Conservation (phyloP, 2,797 vertebrate species). For the Rousettus madagascariensis region DNA sequence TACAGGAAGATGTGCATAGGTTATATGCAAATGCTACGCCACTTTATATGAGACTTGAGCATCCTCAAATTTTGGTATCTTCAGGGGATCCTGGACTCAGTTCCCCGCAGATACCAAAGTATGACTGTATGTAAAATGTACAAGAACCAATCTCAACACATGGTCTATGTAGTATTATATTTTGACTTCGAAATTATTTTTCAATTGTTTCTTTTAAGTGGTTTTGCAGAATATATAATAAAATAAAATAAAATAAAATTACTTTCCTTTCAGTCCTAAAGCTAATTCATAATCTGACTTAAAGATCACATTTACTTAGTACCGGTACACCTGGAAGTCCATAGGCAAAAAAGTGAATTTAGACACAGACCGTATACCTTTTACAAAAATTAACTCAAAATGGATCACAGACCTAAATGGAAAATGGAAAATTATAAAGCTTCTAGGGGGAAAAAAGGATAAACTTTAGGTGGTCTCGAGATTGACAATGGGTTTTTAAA, state of each 20-base stretch:
- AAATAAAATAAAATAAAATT: constrained; percentile 9
- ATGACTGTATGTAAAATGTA: neutral
- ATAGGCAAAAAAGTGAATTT: neutral
- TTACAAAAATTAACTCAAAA: neutral
- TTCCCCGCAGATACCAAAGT: no score
- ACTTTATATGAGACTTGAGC: no score
- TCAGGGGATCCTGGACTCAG: no score
- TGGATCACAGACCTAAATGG: neutral
- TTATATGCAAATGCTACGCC: no score
- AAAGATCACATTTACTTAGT: constrained; percentile 1
- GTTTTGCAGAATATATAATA: neutral
- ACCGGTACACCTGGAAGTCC: neutral
- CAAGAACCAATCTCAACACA: neutral
- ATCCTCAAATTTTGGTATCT: no score
- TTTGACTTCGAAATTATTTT: neutral
- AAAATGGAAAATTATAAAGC: neutral
- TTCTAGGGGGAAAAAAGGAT: neutral
- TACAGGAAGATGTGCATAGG: no score
- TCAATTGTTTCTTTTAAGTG: neutral
- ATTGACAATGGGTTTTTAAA: neutral
- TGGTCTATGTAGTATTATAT: neutral
- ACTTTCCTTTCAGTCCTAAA: neutral
- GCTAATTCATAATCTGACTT: neutral
- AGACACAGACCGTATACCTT: neutral
- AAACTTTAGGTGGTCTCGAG: neutral